Base-by-base conservation (phyloP, 1,140 invertebrate genomes). In the Bombus ignitus region DNA sequence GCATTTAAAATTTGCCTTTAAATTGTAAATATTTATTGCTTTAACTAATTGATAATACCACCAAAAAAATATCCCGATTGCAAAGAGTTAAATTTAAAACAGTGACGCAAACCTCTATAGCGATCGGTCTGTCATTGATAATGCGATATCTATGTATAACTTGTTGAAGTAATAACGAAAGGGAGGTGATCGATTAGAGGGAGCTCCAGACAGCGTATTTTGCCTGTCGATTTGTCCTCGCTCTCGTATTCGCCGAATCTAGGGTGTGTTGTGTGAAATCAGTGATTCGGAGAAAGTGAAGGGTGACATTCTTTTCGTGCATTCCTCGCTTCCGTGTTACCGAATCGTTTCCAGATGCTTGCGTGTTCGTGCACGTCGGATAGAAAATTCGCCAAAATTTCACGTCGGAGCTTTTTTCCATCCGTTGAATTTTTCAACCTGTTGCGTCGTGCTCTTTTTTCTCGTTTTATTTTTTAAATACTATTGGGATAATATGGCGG, bases 231-330 rank as follows among this genome's bases (percentile, higher is more conserved):
- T 47, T 57, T 32, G 15, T n/a, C 15, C 25, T 39, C 37, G 6
- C 5, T 62, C 53, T 32, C 22, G 39, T 22, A 44, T 42, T 68
- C 62, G 35, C 44, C 65, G 8, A 72, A 44, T 70, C 25, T n/a
- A 57, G 57, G n/a, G 62, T 47, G 15, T 68, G 66, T 37, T 59
- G 44, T 59, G 71, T 62, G 59, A 87, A 84, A 75, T 79, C 57
- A 35, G 68, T 42, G 81, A 90, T 87, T 90, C 79, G 79, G 86
- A 85, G 89, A 87, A 90, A 90, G 85, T 80, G 77, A 74, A 37
- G 81, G 57, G 66, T 59, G 80, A 83, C 65, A 75, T 59, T 81
- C 57, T 78, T 78, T 66, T 59, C 71, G 47, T 71, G 65, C 44
- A 53, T 81, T 81, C 71, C 71, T 35, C n/a, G 79, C 39, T 47